phyloP scores from a whole-genome alignment of 2,797 vertebrate species.

The Melopsittacus undulatus region DNA sequence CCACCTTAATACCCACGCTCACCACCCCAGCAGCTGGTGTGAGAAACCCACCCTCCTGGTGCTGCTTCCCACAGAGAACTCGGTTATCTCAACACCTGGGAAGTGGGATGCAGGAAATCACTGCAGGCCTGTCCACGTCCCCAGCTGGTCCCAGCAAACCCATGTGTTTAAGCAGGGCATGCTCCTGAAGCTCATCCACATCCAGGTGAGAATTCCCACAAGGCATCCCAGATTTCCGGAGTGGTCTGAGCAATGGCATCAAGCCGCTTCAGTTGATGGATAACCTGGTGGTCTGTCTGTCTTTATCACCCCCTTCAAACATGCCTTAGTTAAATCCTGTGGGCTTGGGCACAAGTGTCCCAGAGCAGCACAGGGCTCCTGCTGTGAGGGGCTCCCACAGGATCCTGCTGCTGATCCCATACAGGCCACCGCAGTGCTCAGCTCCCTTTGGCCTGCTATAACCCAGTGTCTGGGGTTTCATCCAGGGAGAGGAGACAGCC shows the following conservation, averaged over 20 bases:
- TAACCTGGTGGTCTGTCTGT: too few species aligned
- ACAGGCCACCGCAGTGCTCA: fast-evolving
- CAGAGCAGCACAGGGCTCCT: not conserved
- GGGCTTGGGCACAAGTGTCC: not conserved
- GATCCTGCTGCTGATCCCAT: not conserved
- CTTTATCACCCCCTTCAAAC: not conserved
- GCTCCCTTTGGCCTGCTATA: not conserved
- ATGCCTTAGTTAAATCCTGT: fast-evolving
- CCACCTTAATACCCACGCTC: not conserved
- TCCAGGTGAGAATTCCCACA: not conserved
- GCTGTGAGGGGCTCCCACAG: not conserved
- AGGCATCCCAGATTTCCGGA: not conserved
- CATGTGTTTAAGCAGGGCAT: too few species aligned
- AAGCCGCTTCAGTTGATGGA: fast-evolving
- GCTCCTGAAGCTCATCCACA: not conserved
- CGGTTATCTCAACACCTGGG: fast-evolving
- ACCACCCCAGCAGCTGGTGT: not conserved
- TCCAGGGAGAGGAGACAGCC: not conserved
- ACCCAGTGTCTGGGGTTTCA: not conserved
- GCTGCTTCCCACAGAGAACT: not conserved
- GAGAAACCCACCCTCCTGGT: not conserved
- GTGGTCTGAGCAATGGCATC: not conserved
- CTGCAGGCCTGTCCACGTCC: not conserved
- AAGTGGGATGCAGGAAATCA: not conserved
- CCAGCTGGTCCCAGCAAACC: not conserved